Conservation (phyloP, 2,113 vertebrate genomes). For the Thomomys bottae region DNA sequence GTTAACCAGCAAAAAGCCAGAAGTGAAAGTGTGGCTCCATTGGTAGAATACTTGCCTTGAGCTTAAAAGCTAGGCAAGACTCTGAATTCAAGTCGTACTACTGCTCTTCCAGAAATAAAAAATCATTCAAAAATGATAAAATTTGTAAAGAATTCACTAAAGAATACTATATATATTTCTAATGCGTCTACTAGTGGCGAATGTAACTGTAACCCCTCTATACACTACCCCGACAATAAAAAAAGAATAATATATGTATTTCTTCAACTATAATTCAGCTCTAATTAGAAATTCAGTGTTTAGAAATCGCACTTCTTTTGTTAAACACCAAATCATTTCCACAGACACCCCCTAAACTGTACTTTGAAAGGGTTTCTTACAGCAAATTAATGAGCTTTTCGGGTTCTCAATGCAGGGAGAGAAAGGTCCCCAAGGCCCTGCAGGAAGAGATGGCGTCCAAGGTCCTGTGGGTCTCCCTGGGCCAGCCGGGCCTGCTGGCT, state of each 20-base stretch:
- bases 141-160: neutral
- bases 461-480: conserved; percentile 98
- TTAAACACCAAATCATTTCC: neutral
- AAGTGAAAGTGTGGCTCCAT: too few species aligned
- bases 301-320: neutral
- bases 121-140: neutral
- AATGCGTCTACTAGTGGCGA: too few species aligned
- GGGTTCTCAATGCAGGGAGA: conserved; percentile 90
- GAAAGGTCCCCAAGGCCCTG: conserved; percentile 96
- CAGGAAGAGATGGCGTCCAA: conserved; percentile 96
- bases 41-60: too few species aligned
- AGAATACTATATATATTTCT: too few species aligned
- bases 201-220: too few species aligned
- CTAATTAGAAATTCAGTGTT: too few species aligned
- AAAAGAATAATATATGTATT: too few species aligned
- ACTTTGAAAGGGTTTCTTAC: neutral
- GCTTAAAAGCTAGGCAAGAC: too few species aligned
- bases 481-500: conserved; percentile 95
- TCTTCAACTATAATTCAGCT: too few species aligned
- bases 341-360: neutral
- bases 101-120: neutral
- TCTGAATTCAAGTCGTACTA: too few species aligned
- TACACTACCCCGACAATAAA: too few species aligned
- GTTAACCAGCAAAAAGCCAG: too few species aligned
- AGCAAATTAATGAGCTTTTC: neutral